These are phyloP conservation scores for Microcebus griseorufus DNA, from an alignment of 2,113 vertebrate genomes.

Conservation along the genomic window DNA sequence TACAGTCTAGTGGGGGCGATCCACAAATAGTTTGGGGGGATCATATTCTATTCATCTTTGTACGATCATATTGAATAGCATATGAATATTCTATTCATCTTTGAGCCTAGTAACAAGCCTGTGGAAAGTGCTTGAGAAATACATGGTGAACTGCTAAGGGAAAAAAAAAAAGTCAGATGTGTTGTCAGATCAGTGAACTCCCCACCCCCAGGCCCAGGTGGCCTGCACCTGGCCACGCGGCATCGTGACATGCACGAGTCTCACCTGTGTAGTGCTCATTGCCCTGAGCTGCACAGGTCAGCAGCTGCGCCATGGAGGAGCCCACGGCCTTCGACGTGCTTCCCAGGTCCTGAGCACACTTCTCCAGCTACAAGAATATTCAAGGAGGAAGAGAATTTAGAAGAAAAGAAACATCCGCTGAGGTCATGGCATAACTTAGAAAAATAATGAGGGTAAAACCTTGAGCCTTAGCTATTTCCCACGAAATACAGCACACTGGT, in stretches of 20 bases:
- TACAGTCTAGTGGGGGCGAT: neutral
- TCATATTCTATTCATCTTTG: neutral
- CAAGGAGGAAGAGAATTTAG: constrained; percentile 38
- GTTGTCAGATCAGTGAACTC: neutral
- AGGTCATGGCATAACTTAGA: neutral
- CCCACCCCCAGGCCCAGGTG: rapidly evolving
- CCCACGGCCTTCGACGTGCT: constrained; percentile 98
- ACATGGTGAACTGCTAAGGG: neutral
- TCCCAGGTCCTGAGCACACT: constrained; percentile 97
- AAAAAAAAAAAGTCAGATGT: neutral
- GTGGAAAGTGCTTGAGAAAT: neutral
- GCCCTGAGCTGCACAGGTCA: constrained; percentile 98
- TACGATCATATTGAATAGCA: neutral
- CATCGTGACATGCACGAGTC: neutral
- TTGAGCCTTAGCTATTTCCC: neutral
- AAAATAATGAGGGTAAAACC: neutral
- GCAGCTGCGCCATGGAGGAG: constrained; percentile 97
- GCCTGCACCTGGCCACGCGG: neutral
- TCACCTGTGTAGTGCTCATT: constrained; percentile 99
- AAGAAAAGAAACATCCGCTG: neutral
- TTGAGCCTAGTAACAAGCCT: neutral
- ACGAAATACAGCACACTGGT: neutral
- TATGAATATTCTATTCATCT: neutral
- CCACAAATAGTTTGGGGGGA: neutral
- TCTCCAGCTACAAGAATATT: constrained; percentile 91